Conservation (phyloP, 2,888 invertebrate species). For the Ophraella communa region DNA sequence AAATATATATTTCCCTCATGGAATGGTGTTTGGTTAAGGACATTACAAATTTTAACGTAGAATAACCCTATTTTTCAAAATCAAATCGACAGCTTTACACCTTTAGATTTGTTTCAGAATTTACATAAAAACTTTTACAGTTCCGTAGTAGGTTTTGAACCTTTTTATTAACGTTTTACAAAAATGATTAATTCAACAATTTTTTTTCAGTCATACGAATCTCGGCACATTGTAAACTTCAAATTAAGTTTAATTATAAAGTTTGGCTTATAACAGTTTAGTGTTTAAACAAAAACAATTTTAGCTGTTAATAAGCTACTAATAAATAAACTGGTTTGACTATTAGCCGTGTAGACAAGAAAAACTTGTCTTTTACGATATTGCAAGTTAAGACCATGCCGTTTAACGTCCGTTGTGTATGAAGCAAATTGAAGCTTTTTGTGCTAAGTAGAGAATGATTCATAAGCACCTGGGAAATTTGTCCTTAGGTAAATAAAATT, state of each 20-base stretch:
- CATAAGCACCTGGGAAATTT: slow-evolving; percentile 58
- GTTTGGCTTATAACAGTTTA: too few species aligned
- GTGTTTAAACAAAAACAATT: too few species aligned
- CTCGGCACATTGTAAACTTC: too few species aligned
- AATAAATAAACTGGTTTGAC: too few species aligned
- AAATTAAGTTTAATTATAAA: too few species aligned
- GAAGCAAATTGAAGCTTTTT: slow-evolving; percentile 58
- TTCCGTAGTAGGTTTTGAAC: too few species aligned
- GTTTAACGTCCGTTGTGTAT: slow-evolving; percentile 50
- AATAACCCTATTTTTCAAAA: slow-evolving; percentile 51
- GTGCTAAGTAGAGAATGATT: slow-evolving; percentile 58
- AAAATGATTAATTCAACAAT: too few species aligned
- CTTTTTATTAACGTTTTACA: too few species aligned
- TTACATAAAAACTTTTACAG: slow-evolving; percentile 4
- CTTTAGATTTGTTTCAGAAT: slow-evolving; percentile 42
- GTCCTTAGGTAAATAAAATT: slow-evolving; percentile 54
- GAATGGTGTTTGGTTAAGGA: slow-evolving; percentile 44
- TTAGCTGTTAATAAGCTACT: too few species aligned
- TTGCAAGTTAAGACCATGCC: background rate
- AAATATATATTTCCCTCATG: slow-evolving; percentile 51
- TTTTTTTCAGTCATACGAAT: too few species aligned
- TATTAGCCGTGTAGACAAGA: too few species aligned
- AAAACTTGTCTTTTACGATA: background rate
- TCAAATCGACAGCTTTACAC: slow-evolving; percentile 52
- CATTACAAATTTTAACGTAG: slow-evolving; percentile 49